A percentile compares a stretch with the other conserved stretches of the same genome.
Evolutionary conservation across 2,113 vertebrate species (phyloP).

Genomic region (Tragulus kanchil): DNA sequence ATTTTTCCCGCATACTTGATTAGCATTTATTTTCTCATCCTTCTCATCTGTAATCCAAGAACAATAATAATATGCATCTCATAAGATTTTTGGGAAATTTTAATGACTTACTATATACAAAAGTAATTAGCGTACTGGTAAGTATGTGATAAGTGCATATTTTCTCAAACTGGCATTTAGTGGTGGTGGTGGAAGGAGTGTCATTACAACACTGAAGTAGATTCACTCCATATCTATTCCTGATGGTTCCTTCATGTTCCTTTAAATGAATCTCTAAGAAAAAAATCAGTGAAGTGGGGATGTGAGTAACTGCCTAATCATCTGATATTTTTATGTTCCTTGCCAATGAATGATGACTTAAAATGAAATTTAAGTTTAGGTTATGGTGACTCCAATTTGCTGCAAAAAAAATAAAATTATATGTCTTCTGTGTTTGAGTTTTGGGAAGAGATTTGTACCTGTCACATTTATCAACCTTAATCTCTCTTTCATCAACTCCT

Average conservation of each 20-base stretch:
- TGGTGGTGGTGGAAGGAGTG: not conserved
- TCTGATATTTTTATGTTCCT: not conserved
- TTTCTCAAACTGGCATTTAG: not conserved
- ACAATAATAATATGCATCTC: not conserved
- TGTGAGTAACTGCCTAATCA: not conserved
- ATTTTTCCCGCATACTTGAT: not conserved
- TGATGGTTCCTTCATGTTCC: not conserved
- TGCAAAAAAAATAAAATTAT: not conserved
- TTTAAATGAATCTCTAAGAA: not conserved
- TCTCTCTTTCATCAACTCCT: not conserved
- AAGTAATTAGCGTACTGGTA: not conserved
- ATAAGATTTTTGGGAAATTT: constrained; percentile 22
- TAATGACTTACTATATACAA: not conserved
- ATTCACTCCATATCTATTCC: not conserved
- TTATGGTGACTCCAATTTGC: not conserved
- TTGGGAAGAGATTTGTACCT: not conserved
- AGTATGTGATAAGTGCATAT: not conserved
- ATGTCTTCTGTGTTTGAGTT: not conserved
- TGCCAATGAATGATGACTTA: not conserved
- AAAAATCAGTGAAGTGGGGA: not conserved
- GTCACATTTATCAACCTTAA: not conserved
- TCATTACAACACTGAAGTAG: not conserved
- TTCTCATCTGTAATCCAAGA: not conserved
- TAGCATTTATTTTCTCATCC: not conserved
- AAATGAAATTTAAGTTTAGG: not conserved